Evolutionary conservation across 2,113 vertebrate genomes (phyloP).

Genomic region (Leptocoma aspasia): DNA sequence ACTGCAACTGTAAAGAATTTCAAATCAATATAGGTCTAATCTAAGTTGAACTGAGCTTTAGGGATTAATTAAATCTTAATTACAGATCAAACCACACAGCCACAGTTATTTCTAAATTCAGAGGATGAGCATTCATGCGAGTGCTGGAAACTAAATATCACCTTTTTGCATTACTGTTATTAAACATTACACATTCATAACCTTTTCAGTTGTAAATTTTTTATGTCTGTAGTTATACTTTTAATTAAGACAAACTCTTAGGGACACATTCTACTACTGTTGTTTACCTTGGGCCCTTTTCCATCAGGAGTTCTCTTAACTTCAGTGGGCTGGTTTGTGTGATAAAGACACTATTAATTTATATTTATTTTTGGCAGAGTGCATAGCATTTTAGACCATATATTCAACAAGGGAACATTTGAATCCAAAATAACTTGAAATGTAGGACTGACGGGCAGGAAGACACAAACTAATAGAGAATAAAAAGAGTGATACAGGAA

Average conservation of each 20-base stretch:
- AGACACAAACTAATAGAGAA: not conserved
- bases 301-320: not conserved
- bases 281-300: not conserved
- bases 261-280: conserved; percentile 1
- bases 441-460: not conserved
- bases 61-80: conserved; percentile 74
- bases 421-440: not conserved
- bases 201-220: conserved; percentile 49
- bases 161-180: conserved; percentile 60
- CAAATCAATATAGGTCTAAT: conserved; percentile 64
- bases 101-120: conserved; percentile 56
- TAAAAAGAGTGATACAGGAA: not conserved
- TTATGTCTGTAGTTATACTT: conserved; percentile 30
- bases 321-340: not conserved
- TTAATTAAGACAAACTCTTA: conserved; percentile 58
- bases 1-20: conserved; percentile 56
- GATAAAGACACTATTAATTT: not conserved
- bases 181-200: conserved; percentile 50
- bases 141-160: conserved; percentile 49
- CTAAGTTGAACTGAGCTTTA: conserved; percentile 66
- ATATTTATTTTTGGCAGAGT: not conserved
- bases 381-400: not conserved
- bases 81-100: conserved; percentile 61
- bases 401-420: not conserved
- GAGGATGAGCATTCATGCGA: conserved; percentile 8